A percentile compares a stretch with the other conserved stretches of the same genome.
These are phyloP conservation scores for Theretra japonica DNA, from an alignment of 2,888 invertebrate genomes.

Conservation along the genomic window DNA sequence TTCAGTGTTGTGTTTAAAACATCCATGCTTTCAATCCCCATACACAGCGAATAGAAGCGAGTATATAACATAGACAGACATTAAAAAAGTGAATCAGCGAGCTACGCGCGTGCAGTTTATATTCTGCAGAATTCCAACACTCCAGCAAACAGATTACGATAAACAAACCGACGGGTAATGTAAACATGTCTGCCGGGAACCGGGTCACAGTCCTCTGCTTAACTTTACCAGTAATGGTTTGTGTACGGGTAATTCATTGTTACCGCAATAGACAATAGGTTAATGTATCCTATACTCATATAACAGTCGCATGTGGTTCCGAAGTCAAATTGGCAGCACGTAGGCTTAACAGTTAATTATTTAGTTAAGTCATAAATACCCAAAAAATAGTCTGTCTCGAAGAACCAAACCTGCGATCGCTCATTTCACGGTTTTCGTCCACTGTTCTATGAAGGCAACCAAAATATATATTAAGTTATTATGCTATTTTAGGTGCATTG, in stretches of 20 bases:
- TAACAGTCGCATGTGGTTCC: neutral
- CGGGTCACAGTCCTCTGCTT: conserved; percentile 57
- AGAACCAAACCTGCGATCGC: too few relatives aligned
- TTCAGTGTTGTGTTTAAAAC: too few relatives aligned
- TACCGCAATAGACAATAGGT: neutral
- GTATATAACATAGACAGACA: neutral
- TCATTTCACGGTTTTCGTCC: too few relatives aligned
- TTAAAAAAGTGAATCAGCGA: conserved; percentile 20
- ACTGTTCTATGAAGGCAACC: too few relatives aligned
- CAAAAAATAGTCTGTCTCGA: too few relatives aligned
- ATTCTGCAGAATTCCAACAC: conserved; percentile 34
- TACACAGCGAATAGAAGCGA: too few relatives aligned
- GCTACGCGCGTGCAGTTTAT: conserved; percentile 35
- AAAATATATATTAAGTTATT: too few relatives aligned
- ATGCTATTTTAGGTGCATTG: too few relatives aligned
- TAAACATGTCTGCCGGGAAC: conserved; percentile 52
- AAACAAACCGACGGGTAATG: conserved; percentile 52
- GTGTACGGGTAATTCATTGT: conserved; percentile 13
- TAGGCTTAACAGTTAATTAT: too few relatives aligned
- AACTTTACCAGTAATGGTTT: conserved; percentile 39
- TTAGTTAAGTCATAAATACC: too few relatives aligned
- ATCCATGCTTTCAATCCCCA: too few relatives aligned
- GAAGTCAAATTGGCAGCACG: too few relatives aligned
- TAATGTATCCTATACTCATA: neutral
- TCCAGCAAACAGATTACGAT: conserved; percentile 35